phyloP scores from a whole-genome alignment of 2,113 vertebrate genomes.

The Rhinogobius similis region DNA sequence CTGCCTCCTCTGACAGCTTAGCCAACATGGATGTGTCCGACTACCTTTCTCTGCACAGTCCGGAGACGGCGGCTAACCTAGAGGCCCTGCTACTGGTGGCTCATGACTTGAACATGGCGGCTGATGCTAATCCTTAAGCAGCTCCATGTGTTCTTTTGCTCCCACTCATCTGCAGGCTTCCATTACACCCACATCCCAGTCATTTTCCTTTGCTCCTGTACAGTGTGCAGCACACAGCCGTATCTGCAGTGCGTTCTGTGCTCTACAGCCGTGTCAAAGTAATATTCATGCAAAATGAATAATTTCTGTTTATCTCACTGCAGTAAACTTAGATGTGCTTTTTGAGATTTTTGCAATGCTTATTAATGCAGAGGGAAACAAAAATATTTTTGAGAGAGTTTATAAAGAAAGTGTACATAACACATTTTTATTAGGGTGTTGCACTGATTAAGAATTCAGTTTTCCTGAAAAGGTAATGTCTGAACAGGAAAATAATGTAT shows the following conservation, averaged over 20 bases:
- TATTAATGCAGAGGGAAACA: conserved; percentile 49
- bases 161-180: conserved; percentile 40
- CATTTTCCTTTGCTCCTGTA: conserved; percentile 42
- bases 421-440: conserved; percentile 16
- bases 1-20: conserved; percentile 79
- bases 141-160: conserved; percentile 37
- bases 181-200: conserved; percentile 43
- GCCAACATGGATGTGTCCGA: conserved; percentile 91
- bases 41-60: conserved; percentile 90
- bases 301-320: conserved; percentile 34
- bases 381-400: conserved; percentile 23
- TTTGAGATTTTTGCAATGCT: conserved; percentile 46
- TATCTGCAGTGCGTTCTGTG: conserved; percentile 64
- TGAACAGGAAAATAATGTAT: conserved; percentile 45
- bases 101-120: conserved; percentile 83
- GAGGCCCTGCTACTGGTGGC: conserved; percentile 91
- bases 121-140: conserved; percentile 67
- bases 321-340: conserved; percentile 51
- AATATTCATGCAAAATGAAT: conserved; percentile 35
- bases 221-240: conserved; percentile 24
- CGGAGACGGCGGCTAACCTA: conserved; percentile 80
- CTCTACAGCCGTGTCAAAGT: conserved; percentile 34
- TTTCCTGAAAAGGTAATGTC: conserved; percentile 44
- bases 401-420: conserved; percentile 47
- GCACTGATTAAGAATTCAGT: conserved; percentile 58